A percentile compares a stretch with the other conserved stretches of the same genome.
Evolutionary conservation across 2,797 vertebrate genomes (phyloP).

Genomic region (Zenarchopterus dispar): DNA sequence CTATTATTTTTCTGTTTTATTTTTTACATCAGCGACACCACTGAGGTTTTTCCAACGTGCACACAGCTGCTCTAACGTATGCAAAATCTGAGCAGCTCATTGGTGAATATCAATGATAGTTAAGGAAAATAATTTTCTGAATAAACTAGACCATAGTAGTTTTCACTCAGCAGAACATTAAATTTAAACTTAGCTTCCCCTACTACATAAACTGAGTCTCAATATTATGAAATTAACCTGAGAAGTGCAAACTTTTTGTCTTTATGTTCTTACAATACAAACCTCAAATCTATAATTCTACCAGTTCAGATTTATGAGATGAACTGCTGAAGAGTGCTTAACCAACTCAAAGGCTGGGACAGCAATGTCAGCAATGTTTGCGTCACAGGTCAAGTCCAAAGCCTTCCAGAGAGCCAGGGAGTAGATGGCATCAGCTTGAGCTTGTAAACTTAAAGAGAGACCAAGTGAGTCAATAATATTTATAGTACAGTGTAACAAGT

Average conservation of each 20-base stretch:
- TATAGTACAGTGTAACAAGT: too few species aligned
- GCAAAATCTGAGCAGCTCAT: too few species aligned
- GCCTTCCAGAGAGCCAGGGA: constrained; percentile 20
- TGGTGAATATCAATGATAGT: too few species aligned
- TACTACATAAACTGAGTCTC: not conserved
- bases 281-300: not conserved
- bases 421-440: constrained; percentile 28
- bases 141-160: not conserved
- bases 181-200: not conserved
- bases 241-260: not conserved
- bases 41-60: too few species aligned
- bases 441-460: constrained; percentile 34
- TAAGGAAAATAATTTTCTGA: too few species aligned
- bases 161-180: constrained; percentile 1
- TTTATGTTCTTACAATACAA: not conserved
- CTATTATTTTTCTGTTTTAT: too few species aligned
- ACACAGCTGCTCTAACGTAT: too few species aligned
- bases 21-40: too few species aligned
- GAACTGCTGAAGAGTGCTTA: constrained; percentile 30
- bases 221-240: not conserved
- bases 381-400: constrained; percentile 20
- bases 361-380: too few species aligned
- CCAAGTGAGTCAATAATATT: not conserved
- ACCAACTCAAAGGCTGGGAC: constrained; percentile 21
- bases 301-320: constrained; percentile 9